Evolutionary conservation across 2,113 vertebrate genomes (phyloP).

Genomic region (Etheostoma spectabile): DNA sequence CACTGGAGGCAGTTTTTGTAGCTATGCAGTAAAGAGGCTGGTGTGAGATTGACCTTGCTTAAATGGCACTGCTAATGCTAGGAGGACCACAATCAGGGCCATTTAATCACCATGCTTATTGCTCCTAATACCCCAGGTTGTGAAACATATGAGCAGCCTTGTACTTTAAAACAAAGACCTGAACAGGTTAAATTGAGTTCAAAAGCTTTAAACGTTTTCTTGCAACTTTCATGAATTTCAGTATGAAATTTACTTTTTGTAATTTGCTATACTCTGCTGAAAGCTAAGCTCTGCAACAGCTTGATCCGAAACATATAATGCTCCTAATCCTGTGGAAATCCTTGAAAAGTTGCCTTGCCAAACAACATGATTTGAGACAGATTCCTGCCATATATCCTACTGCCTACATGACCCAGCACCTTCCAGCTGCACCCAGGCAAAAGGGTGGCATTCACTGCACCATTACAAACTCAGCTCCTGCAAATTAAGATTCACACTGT

Average conservation of each 20-base stretch:
- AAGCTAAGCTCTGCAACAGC: conserved; percentile 30
- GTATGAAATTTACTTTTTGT: conserved; percentile 7
- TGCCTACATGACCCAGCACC: conserved; percentile 30
- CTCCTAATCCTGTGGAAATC: conserved; percentile 45
- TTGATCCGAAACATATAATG: conserved; percentile 44
- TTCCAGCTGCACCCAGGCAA: background rate
- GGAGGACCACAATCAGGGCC: conserved; percentile 56
- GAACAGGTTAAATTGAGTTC: conserved; percentile 30
- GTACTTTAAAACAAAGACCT: conserved; percentile 39
- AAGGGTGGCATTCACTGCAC: background rate
- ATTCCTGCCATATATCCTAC: conserved; percentile 30
- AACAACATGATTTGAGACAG: conserved; percentile 42
- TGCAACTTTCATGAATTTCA: conserved; percentile 14
- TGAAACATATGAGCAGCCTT: conserved; percentile 30
- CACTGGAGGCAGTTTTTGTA: conserved; percentile 48
- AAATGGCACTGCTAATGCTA: conserved; percentile 76
- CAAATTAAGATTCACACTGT: conserved; percentile 23
- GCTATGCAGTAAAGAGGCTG: conserved; percentile 65
- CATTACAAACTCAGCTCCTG: conserved; percentile 11
- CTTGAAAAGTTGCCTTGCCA: conserved; percentile 39
- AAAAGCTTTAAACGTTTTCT: conserved; percentile 1
- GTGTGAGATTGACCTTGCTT: conserved; percentile 77
- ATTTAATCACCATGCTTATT: conserved; percentile 71
- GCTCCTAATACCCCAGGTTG: conserved; percentile 41
- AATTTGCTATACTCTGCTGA: conserved; percentile 16